Evolutionary conservation across 30 jellyfish, hydroid and myxozoan genomes (phyloP), one percentile per base, ranked within the genome.

Genomic region (Calvadosia cruxmelitensis): DNA sequence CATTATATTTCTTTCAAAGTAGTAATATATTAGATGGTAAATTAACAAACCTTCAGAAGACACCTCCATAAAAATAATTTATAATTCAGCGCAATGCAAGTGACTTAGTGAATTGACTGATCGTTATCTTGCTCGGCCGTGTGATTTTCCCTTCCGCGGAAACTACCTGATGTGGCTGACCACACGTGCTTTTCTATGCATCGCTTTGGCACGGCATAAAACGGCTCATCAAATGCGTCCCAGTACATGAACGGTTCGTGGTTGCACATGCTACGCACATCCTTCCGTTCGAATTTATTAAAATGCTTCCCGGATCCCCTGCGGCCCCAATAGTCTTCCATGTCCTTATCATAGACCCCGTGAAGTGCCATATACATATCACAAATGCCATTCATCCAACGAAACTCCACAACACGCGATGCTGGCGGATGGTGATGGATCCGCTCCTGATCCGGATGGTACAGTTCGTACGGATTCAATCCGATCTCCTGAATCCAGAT

Each of bases 401-500:
- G 65, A 0, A 82, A 66, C 79, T 73, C 83, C 29, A 20, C 23
- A 80, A 79, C 71, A 7, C 35, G 33, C 7, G 80, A 57, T 1
- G 94, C 94, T 5, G 94, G 83, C 2, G 94, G 94, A 27, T 49
- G 42, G 50, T 82, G 94, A 70, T 82, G 94, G 48, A 82, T 82
- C 27, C 94, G 73, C 3, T 57, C 36, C 57, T 42, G 57, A 50
- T 82, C 94, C 28, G 73, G 94, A 29, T 70, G 49, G 34, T 82
- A 82, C 12, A 82, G 20, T 12, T 48, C 42, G 1, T 63, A 35
- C 26, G 94, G 78, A 33, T 82, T 84, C 25, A 82, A 52, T n/a
- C 71, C 72, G 20, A 82, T 63, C 52, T 82, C 94, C 24, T 69
- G 53, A 16, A 73, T 74, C 94, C 94, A 82, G 12, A 50, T 73